Evolutionary conservation across 2,113 vertebrate genomes (phyloP).

Genomic region (Galbula dea): DNA sequence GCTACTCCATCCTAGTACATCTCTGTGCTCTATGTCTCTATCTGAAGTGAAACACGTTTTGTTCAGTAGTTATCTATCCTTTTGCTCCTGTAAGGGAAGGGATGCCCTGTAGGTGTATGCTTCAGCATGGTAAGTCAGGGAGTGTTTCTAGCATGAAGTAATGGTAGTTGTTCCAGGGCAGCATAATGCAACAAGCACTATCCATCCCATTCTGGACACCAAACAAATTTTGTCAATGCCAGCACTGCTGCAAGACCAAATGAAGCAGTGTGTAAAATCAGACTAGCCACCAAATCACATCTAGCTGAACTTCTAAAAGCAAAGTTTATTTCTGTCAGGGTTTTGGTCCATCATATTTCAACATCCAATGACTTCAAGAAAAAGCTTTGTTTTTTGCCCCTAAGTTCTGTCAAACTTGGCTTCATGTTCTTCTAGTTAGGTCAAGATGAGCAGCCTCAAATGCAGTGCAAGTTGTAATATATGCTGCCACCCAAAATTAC

Average conservation of each 20-base stretch:
- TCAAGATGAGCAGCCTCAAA: slow-evolving; percentile 19
- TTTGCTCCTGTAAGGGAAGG: neutral
- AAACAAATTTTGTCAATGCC: neutral
- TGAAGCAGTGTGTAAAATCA: neutral
- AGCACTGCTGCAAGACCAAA: neutral
- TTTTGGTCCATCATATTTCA: neutral
- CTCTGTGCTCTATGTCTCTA: neutral
- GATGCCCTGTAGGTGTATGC: neutral
- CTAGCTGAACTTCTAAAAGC: neutral
- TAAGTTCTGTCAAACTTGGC: slow-evolving; percentile 57
- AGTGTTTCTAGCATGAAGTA: neutral
- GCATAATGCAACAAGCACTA: neutral
- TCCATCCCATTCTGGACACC: fast-evolving
- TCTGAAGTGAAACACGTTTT: neutral
- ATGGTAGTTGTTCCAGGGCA: neutral
- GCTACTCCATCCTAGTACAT: neutral
- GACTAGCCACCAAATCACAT: neutral
- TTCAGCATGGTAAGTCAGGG: neutral
- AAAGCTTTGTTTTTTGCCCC: slow-evolving; percentile 17
- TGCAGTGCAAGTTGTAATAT: slow-evolving; percentile 46
- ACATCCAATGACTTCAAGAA: neutral
- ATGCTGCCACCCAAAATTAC: slow-evolving; percentile 40
- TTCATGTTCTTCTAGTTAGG: slow-evolving; percentile 18
- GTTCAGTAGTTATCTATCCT: neutral
- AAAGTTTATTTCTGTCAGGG: neutral